These are phyloP conservation scores for Cataglyphis hispanica DNA, from an alignment of 1,140 invertebrate species.

Conservation along the genomic window DNA sequence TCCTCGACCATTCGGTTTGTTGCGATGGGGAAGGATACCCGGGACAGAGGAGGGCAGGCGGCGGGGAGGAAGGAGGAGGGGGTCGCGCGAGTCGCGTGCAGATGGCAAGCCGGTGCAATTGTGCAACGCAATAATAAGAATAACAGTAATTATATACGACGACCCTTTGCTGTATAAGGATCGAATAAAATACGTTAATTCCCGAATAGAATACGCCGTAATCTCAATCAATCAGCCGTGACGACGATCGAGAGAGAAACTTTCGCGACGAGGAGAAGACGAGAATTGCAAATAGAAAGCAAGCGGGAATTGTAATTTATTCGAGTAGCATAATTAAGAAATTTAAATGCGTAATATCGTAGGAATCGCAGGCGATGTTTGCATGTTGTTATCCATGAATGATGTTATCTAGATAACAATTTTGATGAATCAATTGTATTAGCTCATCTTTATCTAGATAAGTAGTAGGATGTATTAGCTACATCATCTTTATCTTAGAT, in stretches of 20 bases:
- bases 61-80: conserved; percentile 21
- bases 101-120: conserved; percentile 56
- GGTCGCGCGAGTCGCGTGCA: conserved; percentile 56
- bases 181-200: not conserved
- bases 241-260: conserved; percentile 9
- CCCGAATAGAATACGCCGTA: conserved; percentile 13
- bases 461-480: too few relatives aligned
- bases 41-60: conserved; percentile 6
- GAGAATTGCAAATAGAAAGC: not conserved
- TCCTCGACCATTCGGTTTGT: conserved; percentile 38
- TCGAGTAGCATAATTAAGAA: not conserved
- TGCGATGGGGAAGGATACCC: conserved; percentile 6
- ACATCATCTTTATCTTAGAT: too few relatives aligned
- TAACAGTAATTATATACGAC: conserved; percentile 59
- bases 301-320: not conserved
- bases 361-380: too few relatives aligned
- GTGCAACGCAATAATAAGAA: conserved; percentile 65
- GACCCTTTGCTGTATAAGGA: conserved; percentile 43
- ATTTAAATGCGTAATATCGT: not conserved
- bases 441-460: too few relatives aligned
- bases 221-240: conserved; percentile 36
- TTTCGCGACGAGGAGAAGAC: not conserved
- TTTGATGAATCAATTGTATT: too few relatives aligned
- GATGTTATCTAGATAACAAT: too few relatives aligned
- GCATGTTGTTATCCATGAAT: too few relatives aligned